Evolutionary conservation across 2,888 invertebrate genomes (phyloP).

Genomic region (Brenthis daphne): DNA sequence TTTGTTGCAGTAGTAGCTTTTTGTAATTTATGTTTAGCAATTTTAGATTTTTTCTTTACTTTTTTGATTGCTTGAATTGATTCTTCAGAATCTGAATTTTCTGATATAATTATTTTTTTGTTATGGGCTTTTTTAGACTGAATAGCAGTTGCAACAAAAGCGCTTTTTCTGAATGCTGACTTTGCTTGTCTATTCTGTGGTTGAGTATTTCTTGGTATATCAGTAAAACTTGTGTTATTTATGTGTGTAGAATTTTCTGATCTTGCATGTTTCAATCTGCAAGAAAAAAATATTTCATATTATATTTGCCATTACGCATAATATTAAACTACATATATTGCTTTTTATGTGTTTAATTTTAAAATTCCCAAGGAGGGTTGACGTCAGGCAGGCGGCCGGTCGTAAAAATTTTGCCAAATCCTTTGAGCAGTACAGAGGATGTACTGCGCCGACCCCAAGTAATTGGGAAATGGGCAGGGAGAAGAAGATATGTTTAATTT

Average conservation of each 20-base stretch:
- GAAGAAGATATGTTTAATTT: too few relatives aligned
- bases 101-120: conserved; percentile 50
- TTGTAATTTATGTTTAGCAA: conserved; percentile 56
- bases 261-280: conserved; percentile 71
- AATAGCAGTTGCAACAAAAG: conserved; percentile 82
- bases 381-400: too few relatives aligned
- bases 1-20: conserved; percentile 59
- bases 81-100: conserved; percentile 74
- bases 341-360: too few relatives aligned
- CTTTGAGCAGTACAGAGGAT: too few relatives aligned
- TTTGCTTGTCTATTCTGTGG: conserved; percentile 58
- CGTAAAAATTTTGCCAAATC: too few relatives aligned
- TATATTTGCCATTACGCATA: conserved; percentile 1
- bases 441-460: too few relatives aligned
- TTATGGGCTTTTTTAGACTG: conserved; percentile 64
- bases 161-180: conserved; percentile 82
- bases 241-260: conserved; percentile 63
- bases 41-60: conserved; percentile 74
- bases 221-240: conserved; percentile 72
- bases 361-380: too few relatives aligned
- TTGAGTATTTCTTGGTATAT: conserved; percentile 66
- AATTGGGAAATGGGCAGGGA: too few relatives aligned
- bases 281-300: conserved; percentile 42
- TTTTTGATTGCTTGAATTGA: conserved; percentile 68
- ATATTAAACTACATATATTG: too few relatives aligned